phyloP scores from a whole-genome alignment of 1,140 invertebrate species.

The Drepana arcuata region DNA sequence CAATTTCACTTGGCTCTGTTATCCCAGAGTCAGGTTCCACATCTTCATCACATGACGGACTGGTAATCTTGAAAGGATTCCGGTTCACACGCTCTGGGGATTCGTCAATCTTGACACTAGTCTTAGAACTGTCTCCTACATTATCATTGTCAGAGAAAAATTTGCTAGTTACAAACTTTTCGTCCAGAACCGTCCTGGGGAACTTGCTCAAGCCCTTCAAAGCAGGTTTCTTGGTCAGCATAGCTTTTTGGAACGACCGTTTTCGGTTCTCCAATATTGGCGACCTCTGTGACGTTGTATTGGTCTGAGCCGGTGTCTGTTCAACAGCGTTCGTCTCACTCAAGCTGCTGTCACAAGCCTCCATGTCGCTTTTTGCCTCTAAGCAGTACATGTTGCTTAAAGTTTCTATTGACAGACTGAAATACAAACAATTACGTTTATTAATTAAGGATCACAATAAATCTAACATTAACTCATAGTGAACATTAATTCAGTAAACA shows the following conservation, averaged over 20 bases:
- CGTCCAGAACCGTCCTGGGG: constrained; percentile 51
- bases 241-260: constrained; percentile 44
- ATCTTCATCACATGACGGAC: neutral
- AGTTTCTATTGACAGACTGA: constrained; percentile 57
- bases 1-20: constrained; percentile 20
- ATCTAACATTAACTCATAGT: too few species aligned
- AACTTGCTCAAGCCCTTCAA: constrained; percentile 57
- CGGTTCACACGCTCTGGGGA: constrained; percentile 25
- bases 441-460: neutral
- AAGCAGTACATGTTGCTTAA: constrained; percentile 61
- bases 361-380: constrained; percentile 44
- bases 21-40: constrained; percentile 20
- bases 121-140: constrained; percentile 15
- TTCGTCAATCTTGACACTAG: constrained; percentile 26
- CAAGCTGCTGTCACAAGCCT: constrained; percentile 26
- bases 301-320: constrained; percentile 13
- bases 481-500: too few species aligned
- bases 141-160: constrained; percentile 35
- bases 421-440: constrained; percentile 15
- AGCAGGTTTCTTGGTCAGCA: too few species aligned
- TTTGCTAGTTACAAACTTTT: constrained; percentile 58
- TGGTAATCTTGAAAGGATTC: constrained; percentile 19
- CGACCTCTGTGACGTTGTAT: constrained; percentile 45
- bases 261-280: constrained; percentile 53
- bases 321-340: constrained; percentile 17